Base-by-base conservation (phyloP, 2,797 vertebrate species). In the Molothrus aeneus region DNA sequence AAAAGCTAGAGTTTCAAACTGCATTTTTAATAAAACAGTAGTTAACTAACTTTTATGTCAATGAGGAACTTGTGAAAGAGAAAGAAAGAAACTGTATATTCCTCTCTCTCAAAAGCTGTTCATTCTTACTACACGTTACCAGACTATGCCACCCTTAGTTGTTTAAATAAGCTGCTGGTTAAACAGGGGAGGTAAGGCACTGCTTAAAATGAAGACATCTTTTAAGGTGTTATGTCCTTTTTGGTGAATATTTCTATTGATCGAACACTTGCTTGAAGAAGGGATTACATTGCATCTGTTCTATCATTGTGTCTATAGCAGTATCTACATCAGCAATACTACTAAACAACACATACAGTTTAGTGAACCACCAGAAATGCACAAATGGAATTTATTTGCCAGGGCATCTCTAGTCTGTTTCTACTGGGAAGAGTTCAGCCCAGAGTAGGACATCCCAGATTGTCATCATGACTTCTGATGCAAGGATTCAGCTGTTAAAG, bases 71-170 rank as follows among this genome's bases (percentile, higher is more conserved):
- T 81, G 29, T 42, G 28, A 50, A 79, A 34, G 21, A 68, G 45
- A 28, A 75, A 48, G 53, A 81, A 89, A 70, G 17, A 17, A 72
- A 4, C 29, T 54, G 3, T 42, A 19, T 59, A 19, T 10, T 14
- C 6, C 64, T 64, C 14, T 59, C 16, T 64, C 19, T 83, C 24
- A 54, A 69, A 81, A 70, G 19, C 4, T 61, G 17, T 29, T 84
- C 0, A 0, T 54, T 31, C 7, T 32, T 68, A 38, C n/a, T 70
- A 2, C 2, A 0, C 61, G 31, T 75, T 84, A 54, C 21, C 17
- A 28, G 34, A 45, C n/a, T 53, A 8, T 57, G 8, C 10, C 15
- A 42, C 53, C 4, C 9, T 51, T 64, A 63, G 3, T 78, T 1
- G 0, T 59, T 80, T 74, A 36, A 72, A 90, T 50, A 16, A 93